Conservation (phyloP, 2,113 vertebrate genomes). For the Turdus rufiventris region DNA sequence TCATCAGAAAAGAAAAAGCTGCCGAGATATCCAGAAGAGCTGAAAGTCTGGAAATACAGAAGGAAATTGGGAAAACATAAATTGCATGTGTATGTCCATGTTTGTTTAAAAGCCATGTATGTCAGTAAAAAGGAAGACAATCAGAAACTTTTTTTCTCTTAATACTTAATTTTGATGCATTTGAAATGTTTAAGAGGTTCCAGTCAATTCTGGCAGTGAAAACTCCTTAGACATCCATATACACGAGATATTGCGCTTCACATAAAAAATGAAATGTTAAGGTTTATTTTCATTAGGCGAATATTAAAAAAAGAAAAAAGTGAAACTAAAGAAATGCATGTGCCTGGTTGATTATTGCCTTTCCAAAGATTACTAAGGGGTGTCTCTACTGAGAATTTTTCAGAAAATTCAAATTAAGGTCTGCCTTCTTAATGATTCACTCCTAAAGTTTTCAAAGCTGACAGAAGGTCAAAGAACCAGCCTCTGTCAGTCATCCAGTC, state of each 20-base stretch:
- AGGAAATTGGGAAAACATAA: neutral
- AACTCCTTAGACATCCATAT: neutral
- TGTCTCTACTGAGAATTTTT: neutral
- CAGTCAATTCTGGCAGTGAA: neutral
- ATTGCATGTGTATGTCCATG: neutral
- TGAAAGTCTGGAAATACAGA: neutral
- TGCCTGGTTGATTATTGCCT: neutral
- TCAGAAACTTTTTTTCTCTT: neutral
- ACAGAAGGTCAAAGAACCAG: neutral
- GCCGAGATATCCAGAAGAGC: neutral
- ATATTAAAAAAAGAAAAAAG: neutral
- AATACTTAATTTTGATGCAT: neutral
- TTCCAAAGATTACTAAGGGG: neutral
- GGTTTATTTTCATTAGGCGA: neutral
- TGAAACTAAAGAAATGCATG: neutral
- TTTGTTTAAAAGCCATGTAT: neutral
- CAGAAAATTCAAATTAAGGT: neutral
- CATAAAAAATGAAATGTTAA: neutral
- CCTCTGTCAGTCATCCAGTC: neutral
- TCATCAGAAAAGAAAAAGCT: neutral
- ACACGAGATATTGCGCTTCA: neutral
- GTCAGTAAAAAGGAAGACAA: neutral
- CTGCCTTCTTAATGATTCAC: neutral
- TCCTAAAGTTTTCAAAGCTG: neutral
- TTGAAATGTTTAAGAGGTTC: slow-evolving; percentile 9